Base-by-base conservation (phyloP, 2,797 vertebrate genomes). In the Sebastes baramenuke region DNA sequence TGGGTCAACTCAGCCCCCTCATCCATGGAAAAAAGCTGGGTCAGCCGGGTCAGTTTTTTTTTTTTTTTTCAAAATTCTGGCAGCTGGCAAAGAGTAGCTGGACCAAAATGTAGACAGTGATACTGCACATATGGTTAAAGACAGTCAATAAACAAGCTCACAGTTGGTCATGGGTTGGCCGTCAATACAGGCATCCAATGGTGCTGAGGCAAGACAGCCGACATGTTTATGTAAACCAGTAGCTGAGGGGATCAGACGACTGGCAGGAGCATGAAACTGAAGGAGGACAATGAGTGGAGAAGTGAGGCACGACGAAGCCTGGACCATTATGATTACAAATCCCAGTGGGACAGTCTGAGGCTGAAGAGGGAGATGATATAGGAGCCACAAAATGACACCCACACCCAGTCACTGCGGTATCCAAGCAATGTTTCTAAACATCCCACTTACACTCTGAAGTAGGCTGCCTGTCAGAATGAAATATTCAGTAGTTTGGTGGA, bases 121-220 rank as follows among this genome's bases (percentile, higher is more conserved):
- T 34, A 18, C 8, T 34, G 24, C 18, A 61, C 75, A 79, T 65
- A 77, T 76, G 76, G 29, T 59, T 76, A n/a, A 54, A 76, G n/a
- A 73, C 42, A 54, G 52, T 67, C 72, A 67, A 11, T 75, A 75
- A 80, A 79, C 54, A 68, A 67, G 38, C 25, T 69, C 5, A 18
- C 8, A 46, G 49, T 55, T 64, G 5, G 22, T 72, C 3, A 34
- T 65, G 7, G 24, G 3, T 11, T 18, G 16, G 30, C 42, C 46
- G 8, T 67, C 62, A 76, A 75, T 67, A 30, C 60, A 55, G 52
- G 46, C 10, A 75, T 68, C 25, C 14, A 55, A 6, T 66, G 24
- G 25, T 66, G 42, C 14, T 38, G 20, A 36, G 18, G 25, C 13
- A 25, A 27, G 34, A 36, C 2, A 1, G n/a, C 49, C 27, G 22